These are phyloP conservation scores for Fundulus diaphanus DNA, from an alignment of 2,797 vertebrate genomes.

Conservation along the genomic window DNA sequence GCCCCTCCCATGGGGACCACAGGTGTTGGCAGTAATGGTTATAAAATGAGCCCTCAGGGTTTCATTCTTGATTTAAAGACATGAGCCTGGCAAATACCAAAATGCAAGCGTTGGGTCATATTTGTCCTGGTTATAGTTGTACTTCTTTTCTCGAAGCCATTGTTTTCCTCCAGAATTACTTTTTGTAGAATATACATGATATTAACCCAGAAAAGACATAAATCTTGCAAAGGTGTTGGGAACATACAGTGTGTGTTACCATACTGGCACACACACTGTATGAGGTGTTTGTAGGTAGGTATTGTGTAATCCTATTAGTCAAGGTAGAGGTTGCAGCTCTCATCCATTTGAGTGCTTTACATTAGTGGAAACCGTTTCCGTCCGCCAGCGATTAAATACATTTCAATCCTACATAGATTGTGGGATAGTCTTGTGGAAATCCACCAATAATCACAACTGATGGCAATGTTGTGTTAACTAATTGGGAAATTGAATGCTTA, in stretches of 20 bases:
- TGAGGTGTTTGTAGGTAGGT: slow-evolving; percentile 19
- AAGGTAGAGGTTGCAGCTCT: slow-evolving; percentile 25
- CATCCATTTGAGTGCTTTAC: slow-evolving; percentile 8
- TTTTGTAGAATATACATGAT: not conserved
- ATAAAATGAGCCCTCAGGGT: slow-evolving; percentile 52
- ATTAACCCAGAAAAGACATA: not conserved
- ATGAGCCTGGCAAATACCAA: slow-evolving; percentile 29
- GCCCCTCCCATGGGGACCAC: slow-evolving; percentile 52
- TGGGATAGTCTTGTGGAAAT: not conserved
- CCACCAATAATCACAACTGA: not conserved
- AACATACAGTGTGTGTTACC: slow-evolving; percentile 25
- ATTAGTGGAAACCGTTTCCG: slow-evolving; percentile 1
- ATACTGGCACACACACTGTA: slow-evolving; percentile 14
- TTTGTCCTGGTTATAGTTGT: slow-evolving; percentile 15
- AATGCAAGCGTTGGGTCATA: not conserved
- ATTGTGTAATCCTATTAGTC: slow-evolving; percentile 35
- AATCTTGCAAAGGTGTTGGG: slow-evolving; percentile 25
- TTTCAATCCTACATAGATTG: not conserved
- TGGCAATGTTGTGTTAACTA: slow-evolving; percentile 30
- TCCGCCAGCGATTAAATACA: not conserved
- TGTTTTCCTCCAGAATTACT: slow-evolving; percentile 1
- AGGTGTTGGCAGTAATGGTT: slow-evolving; percentile 64
- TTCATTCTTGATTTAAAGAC: slow-evolving; percentile 49
- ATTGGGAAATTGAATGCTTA: slow-evolving; percentile 43
- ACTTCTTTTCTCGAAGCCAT: not conserved